Evolutionary conservation across 2,888 invertebrate genomes (phyloP).

Genomic region (Synergus gifuensis): DNA sequence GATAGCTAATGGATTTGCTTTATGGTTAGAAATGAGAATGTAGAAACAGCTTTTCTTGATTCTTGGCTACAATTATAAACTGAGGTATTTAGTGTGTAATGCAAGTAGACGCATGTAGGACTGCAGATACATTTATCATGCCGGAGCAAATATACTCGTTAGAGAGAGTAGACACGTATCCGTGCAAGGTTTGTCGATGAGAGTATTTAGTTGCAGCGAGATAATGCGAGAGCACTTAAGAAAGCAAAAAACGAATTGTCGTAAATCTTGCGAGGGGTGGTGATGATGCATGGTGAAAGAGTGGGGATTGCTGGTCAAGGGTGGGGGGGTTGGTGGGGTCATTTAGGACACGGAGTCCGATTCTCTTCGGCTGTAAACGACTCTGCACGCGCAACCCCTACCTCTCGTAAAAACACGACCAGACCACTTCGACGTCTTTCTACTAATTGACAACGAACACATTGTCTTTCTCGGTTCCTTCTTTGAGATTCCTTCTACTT

Average conservation of each 20-base stretch:
- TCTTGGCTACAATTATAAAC: neutral
- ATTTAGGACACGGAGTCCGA: conserved; percentile 65
- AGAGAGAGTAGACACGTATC: conserved; percentile 47
- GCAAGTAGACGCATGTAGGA: conserved; percentile 2
- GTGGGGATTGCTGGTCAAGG: conserved; percentile 37
- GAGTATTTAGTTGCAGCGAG: conserved; percentile 69
- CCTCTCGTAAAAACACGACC: conserved; percentile 60
- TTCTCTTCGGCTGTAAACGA: conserved; percentile 71
- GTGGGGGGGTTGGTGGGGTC: conserved; percentile 53
- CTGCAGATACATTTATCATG: conserved; percentile 47
- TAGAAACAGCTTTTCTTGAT: neutral
- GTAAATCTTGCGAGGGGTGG: conserved; percentile 66
- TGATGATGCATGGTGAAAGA: conserved; percentile 47
- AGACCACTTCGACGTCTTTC: conserved; percentile 51
- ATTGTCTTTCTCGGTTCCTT: conserved; percentile 64
- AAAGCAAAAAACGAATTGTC: conserved; percentile 70
- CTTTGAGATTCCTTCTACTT: conserved; percentile 5
- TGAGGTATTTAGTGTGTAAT: neutral
- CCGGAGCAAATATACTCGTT: conserved; percentile 61
- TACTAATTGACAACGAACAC: conserved; percentile 73
- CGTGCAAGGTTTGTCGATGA: conserved; percentile 43
- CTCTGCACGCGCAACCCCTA: conserved; percentile 55
- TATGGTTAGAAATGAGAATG: neutral
- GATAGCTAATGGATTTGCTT: neutral
- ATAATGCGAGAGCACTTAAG: conserved; percentile 70